Evolutionary conservation across 1,140 invertebrate species (phyloP).

Genomic region (Zaprionus lachaisei): DNA sequence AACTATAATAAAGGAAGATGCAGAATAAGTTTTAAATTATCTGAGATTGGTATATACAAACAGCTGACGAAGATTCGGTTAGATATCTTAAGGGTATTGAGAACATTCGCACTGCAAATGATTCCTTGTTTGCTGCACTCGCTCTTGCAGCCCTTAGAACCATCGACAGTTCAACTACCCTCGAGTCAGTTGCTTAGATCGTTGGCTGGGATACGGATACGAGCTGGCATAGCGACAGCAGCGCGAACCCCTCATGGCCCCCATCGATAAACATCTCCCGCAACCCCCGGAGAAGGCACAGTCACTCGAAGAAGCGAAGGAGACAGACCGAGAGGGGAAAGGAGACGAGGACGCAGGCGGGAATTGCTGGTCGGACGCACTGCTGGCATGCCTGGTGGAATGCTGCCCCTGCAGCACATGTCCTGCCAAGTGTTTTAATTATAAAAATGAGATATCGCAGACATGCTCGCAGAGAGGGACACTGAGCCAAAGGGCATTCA

Average conservation of each 20-base stretch:
- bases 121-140: slow-evolving; percentile 15
- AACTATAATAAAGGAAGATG: neutral
- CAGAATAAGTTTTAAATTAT: no score
- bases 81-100: neutral
- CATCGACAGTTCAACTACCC: slow-evolving; percentile 47
- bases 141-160: slow-evolving; percentile 24
- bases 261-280: slow-evolving; percentile 44
- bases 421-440: slow-evolving; percentile 63
- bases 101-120: neutral
- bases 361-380: slow-evolving; percentile 30
- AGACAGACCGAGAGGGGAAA: neutral
- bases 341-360: neutral
- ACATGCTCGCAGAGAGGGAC: slow-evolving; percentile 18
- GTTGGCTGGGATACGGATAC: slow-evolving; percentile 45
- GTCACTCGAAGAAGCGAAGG: neutral
- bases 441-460: slow-evolving; percentile 59
- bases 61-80: no score
- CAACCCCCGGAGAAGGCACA: neutral
- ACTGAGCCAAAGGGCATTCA: slow-evolving; percentile 6
- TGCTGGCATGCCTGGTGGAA: slow-evolving; percentile 44
- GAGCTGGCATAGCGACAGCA: slow-evolving; percentile 32
- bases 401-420: slow-evolving; percentile 48
- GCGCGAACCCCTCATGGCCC: slow-evolving; percentile 12
- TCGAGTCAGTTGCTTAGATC: slow-evolving; percentile 44
- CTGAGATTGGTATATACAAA: no score